phyloP scores from a whole-genome alignment of 2,113 vertebrate genomes.

The Mola mola region DNA sequence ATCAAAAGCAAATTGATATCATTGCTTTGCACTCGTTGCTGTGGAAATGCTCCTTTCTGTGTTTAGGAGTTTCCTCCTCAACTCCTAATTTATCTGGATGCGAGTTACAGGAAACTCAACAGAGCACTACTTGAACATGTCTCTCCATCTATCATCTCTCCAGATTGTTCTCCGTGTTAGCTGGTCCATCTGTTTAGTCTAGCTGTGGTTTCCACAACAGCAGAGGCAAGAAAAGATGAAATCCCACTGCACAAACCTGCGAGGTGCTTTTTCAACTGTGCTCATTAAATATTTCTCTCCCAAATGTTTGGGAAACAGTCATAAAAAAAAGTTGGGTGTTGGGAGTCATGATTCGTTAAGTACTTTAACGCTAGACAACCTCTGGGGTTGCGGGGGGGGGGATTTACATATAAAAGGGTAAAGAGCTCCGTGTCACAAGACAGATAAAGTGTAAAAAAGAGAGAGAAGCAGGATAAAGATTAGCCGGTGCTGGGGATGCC shows the following conservation, averaged over 20 bases:
- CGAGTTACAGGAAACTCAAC: slow-evolving; percentile 59
- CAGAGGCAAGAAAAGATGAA: slow-evolving; percentile 28
- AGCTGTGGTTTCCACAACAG: slow-evolving; percentile 29
- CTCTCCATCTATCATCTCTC: slow-evolving; percentile 68
- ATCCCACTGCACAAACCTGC: slow-evolving; percentile 24
- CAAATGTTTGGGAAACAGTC: slow-evolving; percentile 26
- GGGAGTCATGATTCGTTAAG: slow-evolving; percentile 46
- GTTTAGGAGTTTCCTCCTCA: slow-evolving; percentile 46
- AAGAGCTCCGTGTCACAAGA: slow-evolving; percentile 14
- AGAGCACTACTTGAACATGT: slow-evolving; percentile 54
- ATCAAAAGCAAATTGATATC: slow-evolving; percentile 71
- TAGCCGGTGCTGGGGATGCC: slow-evolving; percentile 13
- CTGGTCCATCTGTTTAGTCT: slow-evolving; percentile 65
- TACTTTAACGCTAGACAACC: slow-evolving; percentile 41
- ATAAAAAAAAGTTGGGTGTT: slow-evolving; percentile 28
- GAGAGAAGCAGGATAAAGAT: slow-evolving; percentile 3
- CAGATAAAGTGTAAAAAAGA: slow-evolving; percentile 15
- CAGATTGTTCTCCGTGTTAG: slow-evolving; percentile 48
- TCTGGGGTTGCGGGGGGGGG: slow-evolving; percentile 19
- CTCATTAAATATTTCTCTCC: slow-evolving; percentile 54
- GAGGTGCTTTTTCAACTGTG: slow-evolving; percentile 29
- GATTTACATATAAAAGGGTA: slow-evolving; percentile 69
- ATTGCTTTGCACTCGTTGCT: slow-evolving; percentile 18
- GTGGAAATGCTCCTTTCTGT: slow-evolving; percentile 22
- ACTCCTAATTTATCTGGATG: slow-evolving; percentile 58